A percentile compares a stretch with the other conserved stretches of the same genome.
Conservation (phyloP, 2,888 invertebrate genomes). For the Ophion costatus region DNA sequence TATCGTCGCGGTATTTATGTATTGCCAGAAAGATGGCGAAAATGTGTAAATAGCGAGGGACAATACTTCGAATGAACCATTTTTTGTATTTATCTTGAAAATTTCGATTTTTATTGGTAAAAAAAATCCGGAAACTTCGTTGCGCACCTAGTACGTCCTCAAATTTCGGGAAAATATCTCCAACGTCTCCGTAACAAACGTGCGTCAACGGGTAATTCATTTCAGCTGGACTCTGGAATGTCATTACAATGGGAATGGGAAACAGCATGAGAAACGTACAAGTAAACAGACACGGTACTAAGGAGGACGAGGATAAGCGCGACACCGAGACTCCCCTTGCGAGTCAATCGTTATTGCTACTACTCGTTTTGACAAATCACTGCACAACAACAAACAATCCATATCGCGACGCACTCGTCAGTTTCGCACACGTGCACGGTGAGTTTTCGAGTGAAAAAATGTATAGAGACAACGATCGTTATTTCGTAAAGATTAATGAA, state of each 20-base stretch:
- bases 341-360: conserved; percentile 94
- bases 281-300: conserved; percentile 76
- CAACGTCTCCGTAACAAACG: neutral
- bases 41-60: no score
- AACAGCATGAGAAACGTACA: conserved; percentile 80
- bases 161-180: neutral
- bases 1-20: no score
- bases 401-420: conserved; percentile 93
- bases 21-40: no score
- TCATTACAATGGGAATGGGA: conserved; percentile 88
- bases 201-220: conserved; percentile 55
- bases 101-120: no score
- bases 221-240: conserved; percentile 91
- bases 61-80: no score
- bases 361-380: conserved; percentile 95
- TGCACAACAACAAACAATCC: conserved; percentile 92
- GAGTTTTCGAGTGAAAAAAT: conserved; percentile 62
- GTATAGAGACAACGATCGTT: conserved; percentile 27
- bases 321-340: conserved; percentile 90
- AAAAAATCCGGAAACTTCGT: no score
- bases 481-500: neutral
- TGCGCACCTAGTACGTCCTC: no score
- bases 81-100: no score
- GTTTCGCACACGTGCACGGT: conserved; percentile 93
- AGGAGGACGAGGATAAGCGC: conserved; percentile 80